Conservation (phyloP, 2,797 vertebrate species). For the Sebastes paucispinis region DNA sequence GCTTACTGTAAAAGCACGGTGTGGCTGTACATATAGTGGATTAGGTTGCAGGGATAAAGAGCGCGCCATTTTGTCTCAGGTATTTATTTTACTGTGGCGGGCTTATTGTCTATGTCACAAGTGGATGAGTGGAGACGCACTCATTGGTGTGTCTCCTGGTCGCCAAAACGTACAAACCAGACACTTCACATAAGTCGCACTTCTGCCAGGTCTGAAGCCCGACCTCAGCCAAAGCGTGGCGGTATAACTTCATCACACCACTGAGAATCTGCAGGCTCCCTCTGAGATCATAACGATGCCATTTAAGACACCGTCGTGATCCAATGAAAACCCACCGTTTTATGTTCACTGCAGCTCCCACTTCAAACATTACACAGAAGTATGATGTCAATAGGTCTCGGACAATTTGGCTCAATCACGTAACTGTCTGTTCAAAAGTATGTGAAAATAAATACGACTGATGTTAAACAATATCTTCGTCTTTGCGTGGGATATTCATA, state of each 20-base stretch:
- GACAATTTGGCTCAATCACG: constrained; percentile 61
- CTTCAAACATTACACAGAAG: constrained; percentile 66
- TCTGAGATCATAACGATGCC: constrained; percentile 76
- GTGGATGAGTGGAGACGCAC: not conserved
- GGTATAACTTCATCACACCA: constrained; percentile 65
- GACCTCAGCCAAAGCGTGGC: constrained; percentile 51
- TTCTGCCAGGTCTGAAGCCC: constrained; percentile 41
- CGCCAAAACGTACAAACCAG: constrained; percentile 9
- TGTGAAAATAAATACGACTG: constrained; percentile 60
- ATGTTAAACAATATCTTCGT: constrained; percentile 37
- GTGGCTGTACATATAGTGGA: not conserved
- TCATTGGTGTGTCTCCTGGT: constrained; percentile 6
- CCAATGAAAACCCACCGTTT: constrained; percentile 71
- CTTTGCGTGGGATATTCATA: constrained; percentile 17
- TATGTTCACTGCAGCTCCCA: constrained; percentile 53
- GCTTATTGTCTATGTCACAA: constrained; percentile 12
- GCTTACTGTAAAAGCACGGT: constrained; percentile 42
- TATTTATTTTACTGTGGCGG: constrained; percentile 29
- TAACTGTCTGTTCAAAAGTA: constrained; percentile 34
- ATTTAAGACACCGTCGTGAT: constrained; percentile 65
- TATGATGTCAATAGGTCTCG: constrained; percentile 66
- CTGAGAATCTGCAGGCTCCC: constrained; percentile 74
- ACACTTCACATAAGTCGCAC: constrained; percentile 13
- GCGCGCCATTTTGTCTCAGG: constrained; percentile 4
- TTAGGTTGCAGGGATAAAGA: constrained; percentile 16